Base-by-base conservation (phyloP, 2,113 vertebrate species). In the Calidris pugnax region DNA sequence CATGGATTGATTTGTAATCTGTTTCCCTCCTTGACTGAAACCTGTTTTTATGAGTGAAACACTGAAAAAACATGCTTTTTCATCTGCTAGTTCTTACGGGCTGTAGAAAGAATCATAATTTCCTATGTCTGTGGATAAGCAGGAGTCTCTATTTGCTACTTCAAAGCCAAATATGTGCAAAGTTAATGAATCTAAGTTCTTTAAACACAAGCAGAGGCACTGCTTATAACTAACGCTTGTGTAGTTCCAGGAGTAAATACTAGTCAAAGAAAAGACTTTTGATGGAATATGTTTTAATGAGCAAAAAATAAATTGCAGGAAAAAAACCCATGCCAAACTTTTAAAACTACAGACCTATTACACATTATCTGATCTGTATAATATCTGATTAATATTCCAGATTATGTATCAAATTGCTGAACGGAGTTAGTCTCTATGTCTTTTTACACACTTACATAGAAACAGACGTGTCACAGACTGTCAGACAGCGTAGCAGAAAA, bases 1-100 rank as follows among this genome's bases (percentile, higher is more conserved):
- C 75, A 64, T 37, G 78, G 89, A 92, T 89, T 83, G 92, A 94
- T 93, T 72, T 83, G 24, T 91, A 90, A 95, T 90, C 78, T 92
- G 50, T 37, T 93, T 95, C 94, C 64, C 84, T 90, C 67, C 75
- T 86, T 87, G 68, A 88, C 78, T 93, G 68, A 92, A 96, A 80
- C 60, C 43, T 59, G 16, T 17, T 93, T 94, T 95, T 96, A 91
- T 82, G 80, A 95, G 55, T 30, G 15, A 96, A 53, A 90, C 53
- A 85, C 24, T 78, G 68, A 90, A 93, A 94, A 62, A 81, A 87
- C 62, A 90, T 87, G 66, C 28, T 67, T 56, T 90, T 92, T 96
- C 90, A 94, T 92, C 78, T 89, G 35, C n/a, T 86, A 84, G 12
- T n/a, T 89, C 83, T 95, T 84, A 75, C 4, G 80, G 21, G 50